Evolutionary conservation across 92 coral and sea anemone genomes (phyloP).

Genomic region (Galaxea fascicularis): DNA sequence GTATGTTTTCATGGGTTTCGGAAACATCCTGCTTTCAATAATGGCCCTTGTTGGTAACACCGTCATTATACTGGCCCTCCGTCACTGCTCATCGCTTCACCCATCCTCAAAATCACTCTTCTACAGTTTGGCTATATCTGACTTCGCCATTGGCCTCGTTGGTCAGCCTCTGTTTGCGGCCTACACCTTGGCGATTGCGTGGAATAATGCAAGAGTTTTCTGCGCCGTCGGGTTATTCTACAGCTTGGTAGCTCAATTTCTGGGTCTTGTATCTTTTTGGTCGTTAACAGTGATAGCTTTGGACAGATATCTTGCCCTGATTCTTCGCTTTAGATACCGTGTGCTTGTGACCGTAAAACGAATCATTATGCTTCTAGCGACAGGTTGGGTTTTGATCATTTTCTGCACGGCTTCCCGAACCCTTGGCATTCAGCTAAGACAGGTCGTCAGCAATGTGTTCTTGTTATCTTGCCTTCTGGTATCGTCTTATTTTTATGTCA

Average conservation of each 20-base stretch:
- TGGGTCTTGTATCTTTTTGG: neutral
- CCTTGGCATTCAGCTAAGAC: neutral
- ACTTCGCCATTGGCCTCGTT: neutral
- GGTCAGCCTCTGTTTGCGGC: neutral
- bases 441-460: neutral
- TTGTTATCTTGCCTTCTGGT: neutral
- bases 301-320: constrained; percentile 17
- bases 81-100: neutral
- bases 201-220: neutral
- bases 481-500: neutral
- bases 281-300: neutral
- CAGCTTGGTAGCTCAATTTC: neutral
- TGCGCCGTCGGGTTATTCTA: neutral
- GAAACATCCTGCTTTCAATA: no score
- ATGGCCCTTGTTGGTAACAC: no score
- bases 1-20: no score
- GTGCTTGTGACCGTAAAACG: neutral
- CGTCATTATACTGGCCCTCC: no score
- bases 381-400: neutral
- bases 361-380: neutral
- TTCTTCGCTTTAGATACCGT: neutral
- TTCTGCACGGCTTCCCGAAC: neutral
- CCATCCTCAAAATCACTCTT: neutral
- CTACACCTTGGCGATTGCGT: neutral
- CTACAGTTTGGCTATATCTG: neutral